Evolutionary conservation across 2,888 invertebrate species (phyloP).

Genomic region (Pseudeuparius sepicola): DNA sequence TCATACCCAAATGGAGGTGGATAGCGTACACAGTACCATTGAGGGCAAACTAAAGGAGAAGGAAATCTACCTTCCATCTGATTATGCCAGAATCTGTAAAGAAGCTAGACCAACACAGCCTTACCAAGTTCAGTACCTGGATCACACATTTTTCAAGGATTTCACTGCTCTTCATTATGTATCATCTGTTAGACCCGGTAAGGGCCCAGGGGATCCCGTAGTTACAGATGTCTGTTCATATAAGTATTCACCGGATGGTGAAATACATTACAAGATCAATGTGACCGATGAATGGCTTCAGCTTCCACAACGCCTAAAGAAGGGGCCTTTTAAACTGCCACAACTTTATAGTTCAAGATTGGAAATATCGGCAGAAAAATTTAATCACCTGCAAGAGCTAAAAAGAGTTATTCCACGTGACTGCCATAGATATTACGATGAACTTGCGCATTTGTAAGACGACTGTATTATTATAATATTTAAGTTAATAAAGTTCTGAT

Average conservation of each 20-base stretch:
- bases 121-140: slow-evolving; percentile 6
- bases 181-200: slow-evolving; percentile 9
- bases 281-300: slow-evolving; percentile 6
- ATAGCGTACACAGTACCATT: slow-evolving; percentile 6
- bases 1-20: slow-evolving; percentile 9
- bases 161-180: slow-evolving; percentile 1
- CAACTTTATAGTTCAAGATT: background rate
- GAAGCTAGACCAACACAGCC: slow-evolving; percentile 5
- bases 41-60: slow-evolving; percentile 6
- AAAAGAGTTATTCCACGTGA: slow-evolving; percentile 11
- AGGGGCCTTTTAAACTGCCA: background rate
- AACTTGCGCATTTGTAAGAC: slow-evolving; percentile 1
- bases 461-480: background rate
- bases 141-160: slow-evolving; percentile 8
- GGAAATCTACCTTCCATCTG: slow-evolving; percentile 6
- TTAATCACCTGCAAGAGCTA: slow-evolving; percentile 10
- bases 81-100: slow-evolving; percentile 7
- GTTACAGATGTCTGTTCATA: slow-evolving; percentile 10
- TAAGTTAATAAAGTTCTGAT: no score
- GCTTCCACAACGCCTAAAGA: slow-evolving; percentile 2
- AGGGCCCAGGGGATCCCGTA: slow-evolving; percentile 8
- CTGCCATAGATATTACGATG: slow-evolving; percentile 7
- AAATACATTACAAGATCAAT: slow-evolving; percentile 11
- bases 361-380: slow-evolving; percentile 4
- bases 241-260: slow-evolving; percentile 7